Evolutionary conservation across 1,140 invertebrate species (phyloP), one percentile per base, ranked within the genome.

Genomic region (Phocides pigmalion): DNA sequence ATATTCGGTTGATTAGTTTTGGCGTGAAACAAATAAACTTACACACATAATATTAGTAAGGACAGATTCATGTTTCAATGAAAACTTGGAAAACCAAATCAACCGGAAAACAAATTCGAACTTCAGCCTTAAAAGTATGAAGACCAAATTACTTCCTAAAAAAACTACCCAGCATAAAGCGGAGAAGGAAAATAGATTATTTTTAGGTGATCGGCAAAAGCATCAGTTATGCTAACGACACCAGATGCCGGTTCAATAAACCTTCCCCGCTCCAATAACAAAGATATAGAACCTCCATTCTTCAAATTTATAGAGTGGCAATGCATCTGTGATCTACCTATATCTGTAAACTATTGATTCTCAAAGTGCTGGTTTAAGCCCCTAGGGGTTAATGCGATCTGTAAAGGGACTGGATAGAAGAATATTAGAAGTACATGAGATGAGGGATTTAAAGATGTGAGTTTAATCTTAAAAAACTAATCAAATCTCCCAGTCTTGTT

Each of bases 161-260:
- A 59, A 37, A 35, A n/a, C n/a, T 47, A 47, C 22, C 28, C 28
- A 3, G 16, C 42, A 12, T 59, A 20, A 59, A 32, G 12, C 35
- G 42, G 14, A 17, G 54, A 42, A 47, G 54, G 41, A 46, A 59
- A 47, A 59, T 19, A 44, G 70, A 62, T 63, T 73, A 54, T 63
- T 68, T 72, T 72, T 69, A 56, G 64, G 65, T 68, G 71, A 70
- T 74, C 73, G 69, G 68, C 68, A 64, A 67, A 80, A 72, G 72
- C 76, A 80, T 80, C 77, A 75, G 70, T 71, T 73, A 77, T 77
- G 63, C 72, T 77, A 75, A 77, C 72, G 74, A 75, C 70, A 64
- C 68, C 72, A 78, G 75, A 81, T 78, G 78, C 64, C 63, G 67
- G 73, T 76, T 78, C 78, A 72, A 81, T 81, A 81, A 74, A 72